Evolutionary conservation across 2,888 invertebrate genomes (phyloP).

Genomic region (Pedicia rivosa): DNA sequence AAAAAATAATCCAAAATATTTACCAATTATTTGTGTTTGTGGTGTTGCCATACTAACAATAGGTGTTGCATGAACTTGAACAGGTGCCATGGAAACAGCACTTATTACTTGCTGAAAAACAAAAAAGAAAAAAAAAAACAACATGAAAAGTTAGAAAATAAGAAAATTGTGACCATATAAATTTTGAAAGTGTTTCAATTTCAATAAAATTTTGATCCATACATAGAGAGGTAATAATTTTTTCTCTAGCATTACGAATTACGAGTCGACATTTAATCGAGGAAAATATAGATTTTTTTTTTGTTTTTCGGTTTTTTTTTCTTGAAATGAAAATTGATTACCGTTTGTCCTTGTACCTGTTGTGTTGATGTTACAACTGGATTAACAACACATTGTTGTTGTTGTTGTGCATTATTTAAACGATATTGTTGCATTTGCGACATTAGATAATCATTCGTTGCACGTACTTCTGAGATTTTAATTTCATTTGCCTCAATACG

Average conservation of each 20-base stretch:
- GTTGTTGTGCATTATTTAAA: constrained; percentile 37
- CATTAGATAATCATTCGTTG: constrained; percentile 61
- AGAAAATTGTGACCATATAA: too few species aligned
- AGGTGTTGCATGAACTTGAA: constrained; percentile 35
- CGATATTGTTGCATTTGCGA: constrained; percentile 61
- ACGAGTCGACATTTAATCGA: too few species aligned
- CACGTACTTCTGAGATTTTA: constrained; percentile 44
- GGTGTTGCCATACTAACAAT: constrained; percentile 42
- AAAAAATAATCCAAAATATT: too few species aligned
- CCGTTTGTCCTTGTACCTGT: constrained; percentile 26
- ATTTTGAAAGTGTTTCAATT: too few species aligned
- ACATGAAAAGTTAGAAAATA: too few species aligned
- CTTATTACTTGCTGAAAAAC: constrained; percentile 42
- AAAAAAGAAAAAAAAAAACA: too few species aligned
- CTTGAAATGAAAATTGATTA: too few species aligned
- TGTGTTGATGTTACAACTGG: constrained; percentile 39
- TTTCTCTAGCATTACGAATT: too few species aligned
- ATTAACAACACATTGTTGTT: constrained; percentile 38
- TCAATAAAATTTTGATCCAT: too few species aligned
- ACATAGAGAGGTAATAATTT: too few species aligned
- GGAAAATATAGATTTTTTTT: too few species aligned
- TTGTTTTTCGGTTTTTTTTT: too few species aligned
- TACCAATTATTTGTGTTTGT: constrained; percentile 16
- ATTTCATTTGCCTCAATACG: constrained; percentile 18
- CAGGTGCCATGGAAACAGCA: constrained; percentile 36